Evolutionary conservation across 1,140 invertebrate genomes (phyloP), one percentile per base, ranked within the genome.

Genomic region (Spodoptera frugiperda): DNA sequence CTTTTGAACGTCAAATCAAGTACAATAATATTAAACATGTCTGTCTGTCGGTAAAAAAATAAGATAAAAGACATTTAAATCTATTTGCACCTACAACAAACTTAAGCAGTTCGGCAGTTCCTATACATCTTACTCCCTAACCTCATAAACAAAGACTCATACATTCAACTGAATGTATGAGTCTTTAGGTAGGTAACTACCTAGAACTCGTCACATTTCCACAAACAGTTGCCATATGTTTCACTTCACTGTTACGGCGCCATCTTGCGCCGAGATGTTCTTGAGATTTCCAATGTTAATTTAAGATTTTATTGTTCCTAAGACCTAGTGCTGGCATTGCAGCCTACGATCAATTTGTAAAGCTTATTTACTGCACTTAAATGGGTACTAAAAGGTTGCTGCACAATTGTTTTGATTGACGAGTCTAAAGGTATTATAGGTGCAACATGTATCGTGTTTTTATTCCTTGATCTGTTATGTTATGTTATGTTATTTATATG

Each of bases 251-350:
- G 57, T 59, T 59, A 21, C 17, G 8, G 1, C 10, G n/a, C 12
- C 57, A 44, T 61, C 15, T 61, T 83, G 83, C 86, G 76, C 77
- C 53, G 63, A 61, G 84, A 86, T 87, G 84, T 63, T 82, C 84
- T 86, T 85, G 85, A 83, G 84, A 84, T 84, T 30, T 21, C 57
- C 30, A 76, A 68, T 59, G 59, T 33, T 65, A 67, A 59, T 73
- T 59, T 44, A 15, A 57, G 65, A 75, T 65, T 75, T 75, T 75
- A 75, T 75, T 75, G 72, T 53, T 63, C 57, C 44, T 53, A 46
- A 75, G 72, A 75, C 75, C 75, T 76, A 71, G 61, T 76, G 51
- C 14, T 77, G 78, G 74, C 78, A 74, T 80, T 80, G 78, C 75
- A 49, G 63, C 78, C 78, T 74, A 80, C 78, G 49, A 65, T 49